Conservation (phyloP, 2,113 vertebrate species). For the Cyprinodon variegatus region DNA sequence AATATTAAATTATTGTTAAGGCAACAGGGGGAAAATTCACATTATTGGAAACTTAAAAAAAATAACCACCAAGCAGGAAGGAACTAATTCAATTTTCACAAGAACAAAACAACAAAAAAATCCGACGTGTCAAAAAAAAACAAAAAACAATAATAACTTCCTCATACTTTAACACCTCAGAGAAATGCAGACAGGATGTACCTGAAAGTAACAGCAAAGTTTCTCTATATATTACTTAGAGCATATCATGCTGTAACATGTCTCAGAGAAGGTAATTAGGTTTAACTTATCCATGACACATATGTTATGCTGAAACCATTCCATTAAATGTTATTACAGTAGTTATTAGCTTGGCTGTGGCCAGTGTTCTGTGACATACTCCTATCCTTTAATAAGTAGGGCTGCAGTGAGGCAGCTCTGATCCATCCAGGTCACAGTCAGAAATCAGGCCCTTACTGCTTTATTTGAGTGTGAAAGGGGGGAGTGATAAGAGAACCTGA, state of each 20-base stretch:
- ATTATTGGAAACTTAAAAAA: neutral
- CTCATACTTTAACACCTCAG: slow-evolving; percentile 6
- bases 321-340: neutral
- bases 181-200: neutral
- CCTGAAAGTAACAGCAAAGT: neutral
- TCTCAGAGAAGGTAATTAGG: neutral
- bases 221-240: neutral
- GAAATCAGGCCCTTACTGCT: slow-evolving; percentile 47
- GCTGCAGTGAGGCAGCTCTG: slow-evolving; percentile 26
- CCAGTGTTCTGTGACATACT: neutral
- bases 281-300: neutral
- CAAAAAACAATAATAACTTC: slow-evolving; percentile 15
- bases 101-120: neutral
- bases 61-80: slow-evolving; percentile 21
- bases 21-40: neutral
- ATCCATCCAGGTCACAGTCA: slow-evolving; percentile 42
- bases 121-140: neutral
- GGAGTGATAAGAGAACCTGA: slow-evolving; percentile 63
- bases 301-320: neutral
- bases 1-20: neutral
- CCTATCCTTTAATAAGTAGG: neutral
- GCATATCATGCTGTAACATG: neutral
- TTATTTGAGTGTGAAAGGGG: slow-evolving; percentile 65
- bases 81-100: neutral
- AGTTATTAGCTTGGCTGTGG: slow-evolving; percentile 8